Base-by-base conservation (phyloP, 1,140 invertebrate genomes). In the Aphelenchoides fujianensis region DNA sequence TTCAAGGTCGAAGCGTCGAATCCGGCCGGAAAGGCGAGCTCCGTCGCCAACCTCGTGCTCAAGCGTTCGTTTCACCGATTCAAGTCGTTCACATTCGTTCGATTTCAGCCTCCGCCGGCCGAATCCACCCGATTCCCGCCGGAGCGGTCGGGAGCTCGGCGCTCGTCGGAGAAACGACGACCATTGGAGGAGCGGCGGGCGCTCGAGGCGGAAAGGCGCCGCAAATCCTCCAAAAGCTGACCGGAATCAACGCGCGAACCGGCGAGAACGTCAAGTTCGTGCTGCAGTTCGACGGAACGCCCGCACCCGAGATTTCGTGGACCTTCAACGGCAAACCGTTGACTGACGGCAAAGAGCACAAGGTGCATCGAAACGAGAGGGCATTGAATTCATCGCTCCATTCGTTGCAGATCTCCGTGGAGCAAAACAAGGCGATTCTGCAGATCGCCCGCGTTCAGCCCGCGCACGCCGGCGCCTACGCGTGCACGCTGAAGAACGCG, bases 1-100 rank as follows among this genome's bases (percentile, higher is more conserved):
- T 83, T 84, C 79, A 83, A 83, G 69, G 73, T 74, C 48, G 81
- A 83, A 62, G 81, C 82, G 5, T 76, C 70, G 41, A 83, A 84
- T 69, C 81, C 81, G 35, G 81, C 77, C 52, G 81, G 81, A 59
- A 84, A 84, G 72, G 82, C 81, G 7, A 78, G 72, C 27, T 80
- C 81, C 0, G 78, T 83, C 19, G 82, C 81, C 9, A 83, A 83
- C 64, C 63, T 83, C 16, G 81, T 83, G 23, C 52, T 83, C 28
- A 75, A 78, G 62, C 81, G 82, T 84, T 70, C 70, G 75, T 80
- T 7, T 0, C 3, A 3, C 36, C 3, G 2, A 3, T 2, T 28
- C n/a, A n/a, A n/a, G 1, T 3, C 12, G 19, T 28, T 7, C 31
- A 27, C 12, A 1, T 5, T 28, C n/a, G n/a, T n/a, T n/a, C n/a